phyloP scores from a whole-genome alignment of 2,113 vertebrate species.

The Caranx ignobilis region DNA sequence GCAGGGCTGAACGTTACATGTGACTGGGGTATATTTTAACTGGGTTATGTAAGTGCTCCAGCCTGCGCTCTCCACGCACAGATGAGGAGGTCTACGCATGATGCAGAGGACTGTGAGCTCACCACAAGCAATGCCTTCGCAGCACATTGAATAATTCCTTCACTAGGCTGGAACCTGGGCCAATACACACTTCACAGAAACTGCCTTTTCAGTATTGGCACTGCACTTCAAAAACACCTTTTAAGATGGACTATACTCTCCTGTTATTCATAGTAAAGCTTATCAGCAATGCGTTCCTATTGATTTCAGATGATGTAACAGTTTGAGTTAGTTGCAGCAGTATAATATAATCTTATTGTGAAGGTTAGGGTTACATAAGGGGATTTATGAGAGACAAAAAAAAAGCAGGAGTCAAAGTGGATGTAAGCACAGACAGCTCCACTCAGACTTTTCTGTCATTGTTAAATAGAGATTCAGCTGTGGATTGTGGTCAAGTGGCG shows the following conservation, averaged over 20 bases:
- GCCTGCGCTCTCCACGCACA: conserved; percentile 76
- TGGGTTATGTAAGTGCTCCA: conserved; percentile 86
- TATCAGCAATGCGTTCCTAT: conserved; percentile 45
- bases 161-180: conserved; percentile 43
- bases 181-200: conserved; percentile 34
- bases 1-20: conserved; percentile 84
- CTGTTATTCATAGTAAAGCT: conserved; percentile 26
- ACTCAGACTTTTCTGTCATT: neutral
- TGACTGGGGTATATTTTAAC: conserved; percentile 87
- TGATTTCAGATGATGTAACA: conserved; percentile 60
- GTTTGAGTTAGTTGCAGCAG: conserved; percentile 39
- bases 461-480: conserved; percentile 9
- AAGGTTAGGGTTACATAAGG: conserved; percentile 58
- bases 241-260: conserved; percentile 4
- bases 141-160: conserved; percentile 75
- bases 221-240: conserved; percentile 29
- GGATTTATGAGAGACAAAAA: conserved; percentile 38
- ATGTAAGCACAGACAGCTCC: conserved; percentile 7
- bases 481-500: conserved; percentile 4
- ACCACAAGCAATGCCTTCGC: conserved; percentile 64
- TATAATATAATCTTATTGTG: conserved; percentile 54
- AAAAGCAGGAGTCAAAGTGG: conserved; percentile 9
- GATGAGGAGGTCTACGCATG: conserved; percentile 78
- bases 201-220: conserved; percentile 25
- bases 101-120: conserved; percentile 77